These are phyloP conservation scores for Axis porcinus DNA, from an alignment of 2,113 vertebrate genomes.

Conservation along the genomic window DNA sequence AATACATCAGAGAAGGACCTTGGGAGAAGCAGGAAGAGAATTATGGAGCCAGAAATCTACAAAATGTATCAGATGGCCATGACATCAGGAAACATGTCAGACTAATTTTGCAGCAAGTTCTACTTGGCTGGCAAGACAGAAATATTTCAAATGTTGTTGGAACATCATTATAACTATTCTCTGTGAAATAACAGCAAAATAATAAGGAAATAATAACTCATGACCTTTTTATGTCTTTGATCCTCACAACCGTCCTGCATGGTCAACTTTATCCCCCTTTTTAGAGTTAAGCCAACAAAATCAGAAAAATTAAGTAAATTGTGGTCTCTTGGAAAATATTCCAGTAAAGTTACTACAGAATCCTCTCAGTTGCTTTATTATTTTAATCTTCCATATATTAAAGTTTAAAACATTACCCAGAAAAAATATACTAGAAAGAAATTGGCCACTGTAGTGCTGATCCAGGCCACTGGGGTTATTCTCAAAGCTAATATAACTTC, in stretches of 20 bases:
- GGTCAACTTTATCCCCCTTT: neutral
- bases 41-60: neutral
- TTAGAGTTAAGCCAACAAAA: neutral
- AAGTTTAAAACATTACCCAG: neutral
- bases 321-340: neutral
- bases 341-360: neutral
- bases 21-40: neutral
- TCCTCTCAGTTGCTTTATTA: neutral
- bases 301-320: neutral
- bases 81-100: neutral
- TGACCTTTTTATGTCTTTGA: neutral
- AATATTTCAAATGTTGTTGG: neutral
- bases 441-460: neutral
- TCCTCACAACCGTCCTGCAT: neutral
- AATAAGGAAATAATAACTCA: neutral
- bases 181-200: neutral
- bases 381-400: neutral
- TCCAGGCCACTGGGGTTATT: neutral
- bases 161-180: neutral
- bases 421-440: slow-evolving; percentile 3
- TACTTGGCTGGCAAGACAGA: neutral
- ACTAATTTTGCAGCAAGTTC: neutral
- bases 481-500: slow-evolving; percentile 39
- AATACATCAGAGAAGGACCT: neutral
- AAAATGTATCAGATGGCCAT: neutral